Percentiles rank a stretch among this genome's conserved stretches.
Evolutionary conservation across 2,888 invertebrate species (phyloP).

Genomic region (Homarus gammarus): DNA sequence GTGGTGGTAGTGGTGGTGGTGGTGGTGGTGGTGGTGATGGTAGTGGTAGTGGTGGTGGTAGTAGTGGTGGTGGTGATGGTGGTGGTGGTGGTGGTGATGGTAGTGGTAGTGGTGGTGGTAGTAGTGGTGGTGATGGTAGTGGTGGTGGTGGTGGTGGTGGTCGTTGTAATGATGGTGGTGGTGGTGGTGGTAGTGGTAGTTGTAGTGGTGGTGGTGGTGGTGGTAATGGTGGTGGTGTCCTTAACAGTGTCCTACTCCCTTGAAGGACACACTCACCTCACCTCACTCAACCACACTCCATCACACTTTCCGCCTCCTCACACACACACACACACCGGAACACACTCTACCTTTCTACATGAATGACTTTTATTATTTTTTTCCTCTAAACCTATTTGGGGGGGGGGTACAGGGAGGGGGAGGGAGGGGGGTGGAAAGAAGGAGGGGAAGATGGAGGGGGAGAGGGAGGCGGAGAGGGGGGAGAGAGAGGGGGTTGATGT

Average conservation of each 20-base stretch:
- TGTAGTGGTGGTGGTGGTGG: background rate
- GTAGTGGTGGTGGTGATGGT: no score
- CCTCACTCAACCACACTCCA: no score
- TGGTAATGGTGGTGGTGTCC: background rate
- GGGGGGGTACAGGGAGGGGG: no score
- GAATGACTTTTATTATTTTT: no score
- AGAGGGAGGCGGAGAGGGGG: no score
- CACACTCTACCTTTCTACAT: background rate
- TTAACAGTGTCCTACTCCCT: no score
- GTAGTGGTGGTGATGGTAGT: background rate
- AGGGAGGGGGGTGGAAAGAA: no score
- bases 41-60: background rate
- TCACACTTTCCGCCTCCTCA: no score
- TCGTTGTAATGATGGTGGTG: background rate
- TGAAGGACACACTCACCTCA: no score
- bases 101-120: background rate
- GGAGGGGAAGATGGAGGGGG: no score
- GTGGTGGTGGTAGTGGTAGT: constrained; percentile 1
- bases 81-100: background rate
- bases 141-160: background rate
- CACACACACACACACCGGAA: background rate
- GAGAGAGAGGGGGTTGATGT: no score
- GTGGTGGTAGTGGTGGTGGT: background rate
- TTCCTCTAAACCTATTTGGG: no score
- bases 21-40: background rate